Percentiles rank a stretch among this genome's conserved stretches.
Conservation (phyloP, 2,888 invertebrate genomes). For the Theodoxus fluviatilis region DNA sequence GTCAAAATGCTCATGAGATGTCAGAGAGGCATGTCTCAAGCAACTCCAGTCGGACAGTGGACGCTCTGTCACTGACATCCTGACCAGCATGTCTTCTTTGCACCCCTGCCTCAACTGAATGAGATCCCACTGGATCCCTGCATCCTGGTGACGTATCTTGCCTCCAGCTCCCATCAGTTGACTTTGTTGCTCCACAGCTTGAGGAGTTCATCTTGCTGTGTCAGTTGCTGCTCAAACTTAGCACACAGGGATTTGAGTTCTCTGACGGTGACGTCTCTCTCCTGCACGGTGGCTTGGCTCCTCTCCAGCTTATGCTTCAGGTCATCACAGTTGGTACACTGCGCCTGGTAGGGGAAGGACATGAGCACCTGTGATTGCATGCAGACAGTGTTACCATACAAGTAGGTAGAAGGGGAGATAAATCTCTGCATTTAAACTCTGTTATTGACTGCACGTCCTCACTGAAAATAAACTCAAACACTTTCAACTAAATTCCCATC, state of each 20-base stretch:
- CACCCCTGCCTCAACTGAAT: too few relatives aligned
- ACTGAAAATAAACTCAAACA: background rate
- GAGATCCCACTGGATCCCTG: too few relatives aligned
- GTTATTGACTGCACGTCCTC: background rate
- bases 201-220: constrained; percentile 51
- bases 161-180: too few relatives aligned
- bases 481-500: background rate
- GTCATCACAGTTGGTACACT: constrained; percentile 51
- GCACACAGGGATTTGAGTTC: constrained; percentile 47
- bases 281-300: constrained; percentile 42
- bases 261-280: constrained; percentile 48
- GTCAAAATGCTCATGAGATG: too few relatives aligned
- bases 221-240: constrained; percentile 52
- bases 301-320: constrained; percentile 42
- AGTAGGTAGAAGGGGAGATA: background rate
- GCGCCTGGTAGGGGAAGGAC: constrained; percentile 44
- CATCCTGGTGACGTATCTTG: too few relatives aligned
- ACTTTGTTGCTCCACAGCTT: constrained; percentile 49
- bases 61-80: too few relatives aligned
- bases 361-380: too few relatives aligned
- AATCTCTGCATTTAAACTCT: background rate
- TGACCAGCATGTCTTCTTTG: too few relatives aligned
- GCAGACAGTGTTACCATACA: background rate
- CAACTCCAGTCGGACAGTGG: too few relatives aligned
- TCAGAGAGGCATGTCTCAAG: too few relatives aligned